Percentiles rank a stretch among this genome's conserved stretches.
These are phyloP conservation scores for Agrilus biguttatus DNA, from an alignment of 2,888 invertebrate genomes.

Conservation along the genomic window DNA sequence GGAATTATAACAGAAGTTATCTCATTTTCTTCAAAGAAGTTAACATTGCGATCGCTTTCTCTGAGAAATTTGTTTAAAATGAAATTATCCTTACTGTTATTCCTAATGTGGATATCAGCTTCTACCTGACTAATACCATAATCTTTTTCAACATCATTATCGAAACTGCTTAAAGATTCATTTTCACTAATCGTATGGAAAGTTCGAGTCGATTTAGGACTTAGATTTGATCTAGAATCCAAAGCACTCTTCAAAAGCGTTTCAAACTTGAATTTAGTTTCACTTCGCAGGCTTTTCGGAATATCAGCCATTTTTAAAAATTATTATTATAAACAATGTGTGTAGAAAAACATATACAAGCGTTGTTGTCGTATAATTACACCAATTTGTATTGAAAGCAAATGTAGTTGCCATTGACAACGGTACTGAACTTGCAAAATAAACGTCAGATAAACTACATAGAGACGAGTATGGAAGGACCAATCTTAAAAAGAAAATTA, in stretches of 20 bases:
- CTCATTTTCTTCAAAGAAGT: neutral
- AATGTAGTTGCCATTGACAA: too few species aligned
- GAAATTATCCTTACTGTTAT: slow-evolving; percentile 9
- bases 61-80: slow-evolving; percentile 19
- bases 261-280: slow-evolving; percentile 24
- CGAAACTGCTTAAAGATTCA: slow-evolving; percentile 2
- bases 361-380: too few species aligned
- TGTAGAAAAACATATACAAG: too few species aligned
- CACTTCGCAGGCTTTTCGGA: slow-evolving; percentile 2
- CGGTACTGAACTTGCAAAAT: too few species aligned
- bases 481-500: too few species aligned
- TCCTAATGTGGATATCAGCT: slow-evolving; percentile 7
- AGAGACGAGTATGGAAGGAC: too few species aligned
- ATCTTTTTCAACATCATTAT: slow-evolving; percentile 5
- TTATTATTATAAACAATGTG: too few species aligned
- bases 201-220: neutral
- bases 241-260: slow-evolving; percentile 19
- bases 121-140: slow-evolving; percentile 7
- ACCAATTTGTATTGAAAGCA: too few species aligned
- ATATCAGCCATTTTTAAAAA: too few species aligned
- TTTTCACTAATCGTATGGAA: slow-evolving; percentile 4
- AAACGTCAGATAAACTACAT: too few species aligned
- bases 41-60: slow-evolving; percentile 2
- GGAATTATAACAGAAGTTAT: neutral
- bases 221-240: slow-evolving; percentile 7